phyloP scores from a whole-genome alignment of 2,113 vertebrate species.

The Pachycephala philippinensis region DNA sequence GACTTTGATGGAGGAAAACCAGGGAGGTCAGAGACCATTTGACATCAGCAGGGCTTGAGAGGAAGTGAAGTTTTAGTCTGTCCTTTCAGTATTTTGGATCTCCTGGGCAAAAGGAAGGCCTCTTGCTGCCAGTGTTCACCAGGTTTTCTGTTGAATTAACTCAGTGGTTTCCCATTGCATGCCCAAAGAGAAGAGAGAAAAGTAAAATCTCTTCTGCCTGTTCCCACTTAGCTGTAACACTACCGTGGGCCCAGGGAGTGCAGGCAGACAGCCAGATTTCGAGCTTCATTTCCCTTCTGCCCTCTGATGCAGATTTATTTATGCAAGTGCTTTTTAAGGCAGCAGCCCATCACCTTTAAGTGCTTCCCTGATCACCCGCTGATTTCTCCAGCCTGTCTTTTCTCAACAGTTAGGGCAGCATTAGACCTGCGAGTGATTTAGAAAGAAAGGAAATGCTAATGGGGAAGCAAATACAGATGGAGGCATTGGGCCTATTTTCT shows the following conservation, averaged over 20 bases:
- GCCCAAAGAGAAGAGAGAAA: background rate
- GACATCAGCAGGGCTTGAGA: background rate
- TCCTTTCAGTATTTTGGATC: background rate
- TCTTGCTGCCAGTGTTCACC: background rate
- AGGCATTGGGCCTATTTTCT: background rate
- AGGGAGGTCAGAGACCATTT: background rate
- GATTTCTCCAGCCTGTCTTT: slow-evolving; percentile 18
- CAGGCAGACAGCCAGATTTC: background rate
- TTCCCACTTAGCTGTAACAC: background rate
- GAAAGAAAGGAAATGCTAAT: background rate
- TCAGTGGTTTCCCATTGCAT: background rate
- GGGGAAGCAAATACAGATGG: background rate
- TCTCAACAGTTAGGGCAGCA: background rate
- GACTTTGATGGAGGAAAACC: background rate
- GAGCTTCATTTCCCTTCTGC: slow-evolving; percentile 5
- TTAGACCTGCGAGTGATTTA: background rate
- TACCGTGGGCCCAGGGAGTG: fast-evolving
- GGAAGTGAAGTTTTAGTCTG: background rate
- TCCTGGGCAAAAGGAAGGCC: background rate
- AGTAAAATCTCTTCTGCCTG: background rate
- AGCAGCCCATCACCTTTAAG: slow-evolving; percentile 43
- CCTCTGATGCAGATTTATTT: slow-evolving; percentile 20
- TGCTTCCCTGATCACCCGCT: slow-evolving; percentile 1
- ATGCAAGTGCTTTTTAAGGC: slow-evolving; percentile 30
- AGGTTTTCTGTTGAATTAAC: background rate